Evolutionary conservation across 2,888 invertebrate genomes (phyloP).

Genomic region (Andrena bicolor): DNA sequence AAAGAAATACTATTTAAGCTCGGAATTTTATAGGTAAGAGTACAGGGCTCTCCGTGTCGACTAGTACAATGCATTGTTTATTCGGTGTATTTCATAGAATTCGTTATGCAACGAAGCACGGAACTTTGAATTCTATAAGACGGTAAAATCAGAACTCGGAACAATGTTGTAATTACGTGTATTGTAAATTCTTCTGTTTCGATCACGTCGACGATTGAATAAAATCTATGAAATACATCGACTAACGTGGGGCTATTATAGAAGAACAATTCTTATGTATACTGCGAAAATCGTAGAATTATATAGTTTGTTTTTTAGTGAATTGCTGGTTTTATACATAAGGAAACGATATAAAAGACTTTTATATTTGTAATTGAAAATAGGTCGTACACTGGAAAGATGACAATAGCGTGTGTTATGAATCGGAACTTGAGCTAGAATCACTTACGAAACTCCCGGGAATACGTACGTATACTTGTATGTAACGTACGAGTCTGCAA

Average conservation of each 20-base stretch:
- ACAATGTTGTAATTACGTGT: not conserved
- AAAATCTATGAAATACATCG: slow-evolving; percentile 44
- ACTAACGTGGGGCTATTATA: slow-evolving; percentile 17
- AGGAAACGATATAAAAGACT: not conserved
- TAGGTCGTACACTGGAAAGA: not conserved
- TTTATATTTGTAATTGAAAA: not conserved
- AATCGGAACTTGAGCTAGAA: not conserved
- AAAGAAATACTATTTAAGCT: slow-evolving; percentile 27
- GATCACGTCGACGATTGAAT: not conserved
- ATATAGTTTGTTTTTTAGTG: too few species aligned
- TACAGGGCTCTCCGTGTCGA: not conserved
- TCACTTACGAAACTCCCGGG: not conserved
- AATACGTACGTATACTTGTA: slow-evolving; percentile 10
- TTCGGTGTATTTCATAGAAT: slow-evolving; percentile 45
- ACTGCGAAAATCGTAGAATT: slow-evolving; percentile 5
- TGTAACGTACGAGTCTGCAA: not conserved
- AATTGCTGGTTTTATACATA: too few species aligned
- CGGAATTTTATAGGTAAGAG: slow-evolving; percentile 8
- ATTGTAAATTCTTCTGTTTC: not conserved
- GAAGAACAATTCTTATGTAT: slow-evolving; percentile 18
- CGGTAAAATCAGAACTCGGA: not conserved
- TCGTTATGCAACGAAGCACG: too few species aligned
- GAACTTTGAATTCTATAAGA: not conserved
- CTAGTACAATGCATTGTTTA: slow-evolving; percentile 3
- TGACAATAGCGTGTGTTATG: not conserved